These are phyloP conservation scores for Myopa tessellatipennis DNA, from an alignment of 2,888 invertebrate genomes.

Conservation along the genomic window DNA sequence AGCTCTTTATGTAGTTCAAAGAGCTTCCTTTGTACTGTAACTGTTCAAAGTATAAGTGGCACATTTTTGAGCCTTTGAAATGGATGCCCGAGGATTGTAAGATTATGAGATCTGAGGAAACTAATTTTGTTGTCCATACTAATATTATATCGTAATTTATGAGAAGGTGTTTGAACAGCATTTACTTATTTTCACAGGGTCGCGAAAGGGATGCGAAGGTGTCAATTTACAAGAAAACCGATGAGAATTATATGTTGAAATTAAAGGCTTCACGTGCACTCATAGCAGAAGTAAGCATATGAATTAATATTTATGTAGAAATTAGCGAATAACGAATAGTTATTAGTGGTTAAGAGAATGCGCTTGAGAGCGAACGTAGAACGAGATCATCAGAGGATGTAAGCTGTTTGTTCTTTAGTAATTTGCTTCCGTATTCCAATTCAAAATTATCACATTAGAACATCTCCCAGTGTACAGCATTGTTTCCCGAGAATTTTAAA, in stretches of 20 bases:
- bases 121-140: not conserved
- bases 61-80: conserved; percentile 43
- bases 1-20: conserved; percentile 44
- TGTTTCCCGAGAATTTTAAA: conserved; percentile 63
- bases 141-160: not conserved
- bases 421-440: conserved; percentile 39
- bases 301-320: not conserved
- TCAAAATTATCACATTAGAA: conserved; percentile 48
- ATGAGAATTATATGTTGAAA: conserved; percentile 96
- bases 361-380: conserved; percentile 60
- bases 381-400: conserved; percentile 46
- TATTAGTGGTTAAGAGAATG: conserved; percentile 65
- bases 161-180: not conserved
- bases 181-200: conserved; percentile 70
- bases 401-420: conserved; percentile 44
- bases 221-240: conserved; percentile 98
- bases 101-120: conserved; percentile 69
- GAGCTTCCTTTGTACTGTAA: conserved; percentile 39
- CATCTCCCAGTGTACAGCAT: conserved; percentile 43
- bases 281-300: conserved; percentile 77
- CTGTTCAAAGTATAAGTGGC: conserved; percentile 47
- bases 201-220: conserved; percentile 94
- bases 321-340: not conserved
- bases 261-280: conserved; percentile 95
- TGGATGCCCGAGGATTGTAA: conserved; percentile 63